phyloP scores from a whole-genome alignment of 2,888 invertebrate genomes.

The Hylaea fasciaria region DNA sequence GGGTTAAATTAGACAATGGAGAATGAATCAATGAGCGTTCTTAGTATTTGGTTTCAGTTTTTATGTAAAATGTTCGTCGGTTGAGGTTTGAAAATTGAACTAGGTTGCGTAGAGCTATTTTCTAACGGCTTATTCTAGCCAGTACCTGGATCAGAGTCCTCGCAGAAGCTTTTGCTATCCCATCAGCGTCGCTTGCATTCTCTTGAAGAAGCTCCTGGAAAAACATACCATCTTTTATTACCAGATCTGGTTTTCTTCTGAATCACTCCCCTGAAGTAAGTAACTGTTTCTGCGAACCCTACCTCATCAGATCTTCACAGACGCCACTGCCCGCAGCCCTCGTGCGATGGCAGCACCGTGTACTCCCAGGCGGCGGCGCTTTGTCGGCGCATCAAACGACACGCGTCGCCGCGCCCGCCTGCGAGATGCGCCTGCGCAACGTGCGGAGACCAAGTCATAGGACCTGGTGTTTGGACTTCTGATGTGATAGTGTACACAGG shows the following conservation, averaged over 20 bases:
- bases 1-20: background rate
- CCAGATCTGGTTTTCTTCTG: no score
- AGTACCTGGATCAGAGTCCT: no score
- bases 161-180: no score
- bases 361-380: conserved; percentile 59
- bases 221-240: no score
- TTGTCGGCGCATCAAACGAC: conserved; percentile 80
- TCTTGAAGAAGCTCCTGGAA: no score
- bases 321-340: conserved; percentile 19
- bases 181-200: no score
- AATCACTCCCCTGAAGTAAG: no score
- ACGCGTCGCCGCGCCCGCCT: conserved; percentile 61
- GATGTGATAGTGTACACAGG: no score
- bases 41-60: conserved; percentile 14
- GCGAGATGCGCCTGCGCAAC: conserved; percentile 49
- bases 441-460: conserved; percentile 34
- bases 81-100: no score
- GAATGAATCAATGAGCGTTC: conserved; percentile 21
- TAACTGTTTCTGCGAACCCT: conserved; percentile 2
- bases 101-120: background rate
- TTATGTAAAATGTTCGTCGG: background rate
- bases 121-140: background rate
- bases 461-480: conserved; percentile 17
- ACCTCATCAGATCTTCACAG: conserved; percentile 4
- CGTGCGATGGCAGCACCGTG: conserved; percentile 48